Percentiles rank a stretch among this genome's conserved stretches.
Evolutionary conservation across 2,797 vertebrate genomes (phyloP).

Genomic region (Ficedula albicollis): DNA sequence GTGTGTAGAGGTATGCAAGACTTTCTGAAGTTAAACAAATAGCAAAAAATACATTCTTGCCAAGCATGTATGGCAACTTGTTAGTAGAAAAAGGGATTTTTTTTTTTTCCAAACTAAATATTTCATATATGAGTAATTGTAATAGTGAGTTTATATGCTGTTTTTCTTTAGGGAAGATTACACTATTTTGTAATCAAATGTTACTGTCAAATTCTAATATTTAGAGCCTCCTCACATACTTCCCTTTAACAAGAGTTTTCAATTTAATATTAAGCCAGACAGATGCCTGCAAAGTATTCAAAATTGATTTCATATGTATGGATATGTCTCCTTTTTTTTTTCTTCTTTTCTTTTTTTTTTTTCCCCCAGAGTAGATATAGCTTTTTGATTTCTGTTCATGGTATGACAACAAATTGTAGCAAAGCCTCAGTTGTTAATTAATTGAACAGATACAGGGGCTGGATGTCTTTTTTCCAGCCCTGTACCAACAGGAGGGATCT

Average conservation of each 20-base stretch:
- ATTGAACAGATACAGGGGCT: background rate
- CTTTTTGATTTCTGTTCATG: background rate
- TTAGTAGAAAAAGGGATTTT: background rate
- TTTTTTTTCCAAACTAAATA: background rate
- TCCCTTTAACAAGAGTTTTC: background rate
- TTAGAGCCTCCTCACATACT: background rate
- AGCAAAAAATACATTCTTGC: background rate
- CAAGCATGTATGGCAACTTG: background rate
- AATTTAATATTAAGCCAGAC: background rate
- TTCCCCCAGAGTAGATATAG: background rate
- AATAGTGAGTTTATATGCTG: background rate
- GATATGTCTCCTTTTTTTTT: background rate
- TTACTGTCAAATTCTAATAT: background rate
- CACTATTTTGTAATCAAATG: background rate
- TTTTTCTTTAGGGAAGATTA: background rate
- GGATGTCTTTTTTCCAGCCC: background rate
- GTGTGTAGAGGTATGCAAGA: constrained; percentile 90
- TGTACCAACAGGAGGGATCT: background rate
- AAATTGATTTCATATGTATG: background rate
- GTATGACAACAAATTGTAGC: background rate
- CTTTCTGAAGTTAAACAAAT: background rate
- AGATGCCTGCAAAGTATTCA: background rate
- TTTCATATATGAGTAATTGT: background rate
- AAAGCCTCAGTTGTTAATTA: background rate
- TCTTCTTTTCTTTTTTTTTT: no score